Conservation (phyloP, 1,140 invertebrate genomes). For the Pteromalus puparum region DNA sequence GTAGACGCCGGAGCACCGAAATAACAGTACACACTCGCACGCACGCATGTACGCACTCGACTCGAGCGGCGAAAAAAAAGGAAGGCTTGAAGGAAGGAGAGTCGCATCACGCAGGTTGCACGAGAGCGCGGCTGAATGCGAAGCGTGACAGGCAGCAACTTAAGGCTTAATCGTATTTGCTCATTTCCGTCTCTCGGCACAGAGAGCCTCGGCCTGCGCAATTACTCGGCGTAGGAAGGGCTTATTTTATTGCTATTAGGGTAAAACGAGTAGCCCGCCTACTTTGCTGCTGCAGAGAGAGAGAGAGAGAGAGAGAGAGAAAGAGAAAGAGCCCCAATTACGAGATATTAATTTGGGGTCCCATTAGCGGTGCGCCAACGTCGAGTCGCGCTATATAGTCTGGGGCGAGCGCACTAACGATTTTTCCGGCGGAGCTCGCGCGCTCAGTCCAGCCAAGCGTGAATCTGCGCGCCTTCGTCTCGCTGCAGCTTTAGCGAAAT, state of each 20-base stretch:
- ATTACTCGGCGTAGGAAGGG: slow-evolving; percentile 66
- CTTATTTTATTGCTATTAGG: slow-evolving; percentile 74
- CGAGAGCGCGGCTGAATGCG: too few species aligned
- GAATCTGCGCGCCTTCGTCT: slow-evolving; percentile 41
- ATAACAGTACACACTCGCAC: too few species aligned
- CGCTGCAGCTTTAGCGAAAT: background rate
- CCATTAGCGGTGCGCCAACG: slow-evolving; percentile 67
- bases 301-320: too few species aligned
- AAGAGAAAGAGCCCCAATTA: slow-evolving; percentile 65
- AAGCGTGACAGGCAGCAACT: slow-evolving; percentile 67
- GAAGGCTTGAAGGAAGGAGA: too few species aligned
- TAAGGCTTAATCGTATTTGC: slow-evolving; percentile 70
- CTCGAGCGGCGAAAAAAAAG: background rate
- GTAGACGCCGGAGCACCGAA: background rate
- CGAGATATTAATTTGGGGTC: slow-evolving; percentile 72
- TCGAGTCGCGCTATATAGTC: slow-evolving; percentile 12
- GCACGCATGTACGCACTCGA: too few species aligned
- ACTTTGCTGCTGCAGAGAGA: background rate
- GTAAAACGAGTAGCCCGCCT: slow-evolving; percentile 66
- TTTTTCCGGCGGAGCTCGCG: slow-evolving; percentile 61
- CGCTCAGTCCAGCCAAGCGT: slow-evolving; percentile 53
- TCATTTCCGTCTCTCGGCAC: slow-evolving; percentile 64
- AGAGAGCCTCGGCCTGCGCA: slow-evolving; percentile 60
- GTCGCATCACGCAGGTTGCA: too few species aligned
- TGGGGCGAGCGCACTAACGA: slow-evolving; percentile 61